These are phyloP conservation scores for Druceiella hillmani DNA, from an alignment of 2,888 invertebrate species.

Conservation along the genomic window DNA sequence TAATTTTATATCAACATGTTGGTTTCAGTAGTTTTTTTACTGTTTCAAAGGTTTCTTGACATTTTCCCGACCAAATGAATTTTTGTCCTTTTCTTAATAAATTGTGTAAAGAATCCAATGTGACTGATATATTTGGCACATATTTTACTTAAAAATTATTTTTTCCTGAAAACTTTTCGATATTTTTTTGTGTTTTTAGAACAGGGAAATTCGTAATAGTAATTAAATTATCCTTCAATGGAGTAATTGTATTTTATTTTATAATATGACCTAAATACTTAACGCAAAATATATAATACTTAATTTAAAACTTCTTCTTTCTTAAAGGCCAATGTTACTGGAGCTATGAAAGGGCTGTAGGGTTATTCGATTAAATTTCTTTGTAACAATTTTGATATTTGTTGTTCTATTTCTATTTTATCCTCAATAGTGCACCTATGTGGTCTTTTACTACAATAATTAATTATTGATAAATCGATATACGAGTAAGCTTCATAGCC, in stretches of 20 bases:
- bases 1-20: too few species aligned
- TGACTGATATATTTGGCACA: slow-evolving; percentile 6
- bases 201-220: slow-evolving; percentile 11
- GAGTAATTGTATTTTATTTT: slow-evolving; percentile 9
- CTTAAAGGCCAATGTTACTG: slow-evolving; percentile 9
- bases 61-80: not conserved
- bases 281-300: slow-evolving; percentile 1
- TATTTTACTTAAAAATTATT: slow-evolving; percentile 7
- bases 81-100: slow-evolving; percentile 8
- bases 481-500: not conserved
- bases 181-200: slow-evolving; percentile 16
- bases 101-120: slow-evolving; percentile 9
- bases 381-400: slow-evolving; percentile 9
- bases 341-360: slow-evolving; percentile 12
- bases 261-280: slow-evolving; percentile 10
- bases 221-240: slow-evolving; percentile 10
- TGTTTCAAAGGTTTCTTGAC: too few species aligned
- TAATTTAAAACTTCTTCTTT: not conserved
- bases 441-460: slow-evolving; percentile 11
- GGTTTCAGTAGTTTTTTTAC: too few species aligned
- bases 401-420: slow-evolving; percentile 10
- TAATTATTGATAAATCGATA: slow-evolving; percentile 4
- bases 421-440: slow-evolving; percentile 7
- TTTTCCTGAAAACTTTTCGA: slow-evolving; percentile 10
- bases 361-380: slow-evolving; percentile 13